These are phyloP conservation scores for Scrobipalpa costella DNA, from an alignment of 2,888 invertebrate genomes.

Conservation along the genomic window DNA sequence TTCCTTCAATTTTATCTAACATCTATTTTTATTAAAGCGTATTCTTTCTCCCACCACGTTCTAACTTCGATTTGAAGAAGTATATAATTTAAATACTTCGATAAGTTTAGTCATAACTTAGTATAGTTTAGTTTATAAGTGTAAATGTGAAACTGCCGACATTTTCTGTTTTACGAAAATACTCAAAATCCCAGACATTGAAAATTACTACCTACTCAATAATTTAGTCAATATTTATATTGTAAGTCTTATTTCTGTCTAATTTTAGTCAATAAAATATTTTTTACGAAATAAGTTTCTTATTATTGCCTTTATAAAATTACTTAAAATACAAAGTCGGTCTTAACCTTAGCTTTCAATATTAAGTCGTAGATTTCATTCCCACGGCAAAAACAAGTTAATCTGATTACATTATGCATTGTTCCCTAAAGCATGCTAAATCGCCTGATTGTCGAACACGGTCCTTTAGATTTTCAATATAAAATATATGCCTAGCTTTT, in stretches of 20 bases:
- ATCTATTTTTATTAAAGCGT: background rate
- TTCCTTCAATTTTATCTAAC: slow-evolving; percentile 5
- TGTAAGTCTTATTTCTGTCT: slow-evolving; percentile 49
- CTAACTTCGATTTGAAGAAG: slow-evolving; percentile 30
- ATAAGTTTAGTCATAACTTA: slow-evolving; percentile 26
- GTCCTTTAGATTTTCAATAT: no score
- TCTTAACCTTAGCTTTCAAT: no score
- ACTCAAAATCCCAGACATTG: slow-evolving; percentile 29
- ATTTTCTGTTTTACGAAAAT: slow-evolving; percentile 30
- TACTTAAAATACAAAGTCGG: no score
- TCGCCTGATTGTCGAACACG: no score
- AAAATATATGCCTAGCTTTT: no score
- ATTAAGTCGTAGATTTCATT: no score
- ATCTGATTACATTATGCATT: no score
- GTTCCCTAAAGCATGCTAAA: background rate
- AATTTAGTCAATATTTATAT: slow-evolving; percentile 47
- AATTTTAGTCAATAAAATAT: slow-evolving; percentile 51
- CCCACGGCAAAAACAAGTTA: no score
- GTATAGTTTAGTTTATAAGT: slow-evolving; percentile 35
- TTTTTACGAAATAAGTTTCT: slow-evolving; percentile 19
- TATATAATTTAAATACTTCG: slow-evolving; percentile 20
- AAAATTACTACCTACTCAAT: slow-evolving; percentile 33
- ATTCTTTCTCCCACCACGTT: slow-evolving; percentile 44
- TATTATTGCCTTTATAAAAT: no score
- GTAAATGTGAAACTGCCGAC: slow-evolving; percentile 34